These are phyloP conservation scores for Cyclophora punctaria DNA, from an alignment of 2,888 invertebrate species.

Conservation along the genomic window DNA sequence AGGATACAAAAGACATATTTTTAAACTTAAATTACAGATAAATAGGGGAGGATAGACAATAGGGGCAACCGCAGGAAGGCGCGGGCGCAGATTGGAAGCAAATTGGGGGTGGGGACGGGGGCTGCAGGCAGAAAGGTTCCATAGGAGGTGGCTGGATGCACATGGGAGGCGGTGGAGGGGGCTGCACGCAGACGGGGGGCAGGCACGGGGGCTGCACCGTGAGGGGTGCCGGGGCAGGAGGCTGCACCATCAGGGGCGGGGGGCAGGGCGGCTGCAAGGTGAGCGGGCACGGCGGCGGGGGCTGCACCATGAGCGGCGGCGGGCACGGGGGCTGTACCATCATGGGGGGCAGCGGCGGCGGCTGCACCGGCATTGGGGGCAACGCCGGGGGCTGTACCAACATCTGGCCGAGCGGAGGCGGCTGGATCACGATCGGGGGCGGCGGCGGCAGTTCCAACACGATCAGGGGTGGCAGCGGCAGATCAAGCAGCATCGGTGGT, in stretches of 20 bases:
- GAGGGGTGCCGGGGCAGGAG: constrained; percentile 49
- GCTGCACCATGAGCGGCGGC: constrained; percentile 48
- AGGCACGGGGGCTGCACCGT: constrained; percentile 51
- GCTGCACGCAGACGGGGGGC: constrained; percentile 51
- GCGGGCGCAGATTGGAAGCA: constrained; percentile 31
- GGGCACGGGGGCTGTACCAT: constrained; percentile 53
- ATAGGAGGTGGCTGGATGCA: constrained; percentile 50
- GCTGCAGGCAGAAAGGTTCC: constrained; percentile 50
- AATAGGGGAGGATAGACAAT: constrained; percentile 17
- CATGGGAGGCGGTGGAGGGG: constrained; percentile 45
- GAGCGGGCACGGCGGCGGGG: constrained; percentile 48
- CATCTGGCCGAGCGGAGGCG: constrained; percentile 50
- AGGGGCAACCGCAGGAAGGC: constrained; percentile 20
- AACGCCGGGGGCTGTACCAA: constrained; percentile 56
- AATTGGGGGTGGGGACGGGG: constrained; percentile 36
- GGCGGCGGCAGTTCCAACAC: constrained; percentile 51
- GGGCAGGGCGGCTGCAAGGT: constrained; percentile 54
- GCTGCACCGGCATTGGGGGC: constrained; percentile 55
- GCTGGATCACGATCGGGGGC: constrained; percentile 57
- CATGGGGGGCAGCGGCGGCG: constrained; percentile 51
- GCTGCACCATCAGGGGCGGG: constrained; percentile 50
- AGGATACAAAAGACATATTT: no score
- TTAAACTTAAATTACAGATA: constrained; percentile 24
- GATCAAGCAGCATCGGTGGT: constrained; percentile 39
- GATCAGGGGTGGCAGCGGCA: constrained; percentile 49